Conservation (phyloP, 2,797 vertebrate genomes). For the Champsocephalus gunnari region DNA sequence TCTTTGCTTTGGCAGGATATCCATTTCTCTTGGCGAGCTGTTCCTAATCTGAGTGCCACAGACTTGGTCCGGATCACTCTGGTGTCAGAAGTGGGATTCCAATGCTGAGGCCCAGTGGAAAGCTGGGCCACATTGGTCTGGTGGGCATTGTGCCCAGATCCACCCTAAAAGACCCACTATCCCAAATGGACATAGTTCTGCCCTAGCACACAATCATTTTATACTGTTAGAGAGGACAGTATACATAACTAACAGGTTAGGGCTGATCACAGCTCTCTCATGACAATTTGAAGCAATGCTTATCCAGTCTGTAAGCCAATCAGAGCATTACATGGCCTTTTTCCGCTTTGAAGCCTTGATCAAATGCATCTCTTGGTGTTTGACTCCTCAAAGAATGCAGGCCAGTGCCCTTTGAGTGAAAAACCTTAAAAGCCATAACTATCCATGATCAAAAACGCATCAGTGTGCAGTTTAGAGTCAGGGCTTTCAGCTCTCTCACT, state of each 20-base stretch:
- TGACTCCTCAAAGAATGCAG: slow-evolving; percentile 76
- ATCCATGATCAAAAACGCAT: slow-evolving; percentile 78
- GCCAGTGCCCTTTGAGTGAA: slow-evolving; percentile 77
- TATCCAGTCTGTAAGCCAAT: slow-evolving; percentile 74
- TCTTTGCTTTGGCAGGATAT: slow-evolving; percentile 78
- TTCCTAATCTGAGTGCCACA: slow-evolving; percentile 83
- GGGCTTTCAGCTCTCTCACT: slow-evolving; percentile 72
- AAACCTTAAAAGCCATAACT: slow-evolving; percentile 78
- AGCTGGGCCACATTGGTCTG: slow-evolving; percentile 75
- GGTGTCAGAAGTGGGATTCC: slow-evolving; percentile 80
- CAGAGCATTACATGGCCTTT: slow-evolving; percentile 72
- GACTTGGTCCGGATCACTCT: slow-evolving; percentile 78
- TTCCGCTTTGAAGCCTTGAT: slow-evolving; percentile 74
- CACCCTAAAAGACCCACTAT: slow-evolving; percentile 65
- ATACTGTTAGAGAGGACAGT: slow-evolving; percentile 71
- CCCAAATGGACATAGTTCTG: slow-evolving; percentile 51
- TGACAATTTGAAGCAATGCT: slow-evolving; percentile 65
- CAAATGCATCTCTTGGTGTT: slow-evolving; percentile 79
- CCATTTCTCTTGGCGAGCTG: slow-evolving; percentile 77
- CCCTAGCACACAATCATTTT: slow-evolving; percentile 61
- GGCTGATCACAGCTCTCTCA: slow-evolving; percentile 52
- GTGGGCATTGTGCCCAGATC: slow-evolving; percentile 71
- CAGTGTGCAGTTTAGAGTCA: slow-evolving; percentile 75
- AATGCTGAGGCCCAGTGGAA: slow-evolving; percentile 75
- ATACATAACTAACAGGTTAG: slow-evolving; percentile 64